Conservation (phyloP, 1,140 invertebrate species). For the Neodiprion lecontei region DNA sequence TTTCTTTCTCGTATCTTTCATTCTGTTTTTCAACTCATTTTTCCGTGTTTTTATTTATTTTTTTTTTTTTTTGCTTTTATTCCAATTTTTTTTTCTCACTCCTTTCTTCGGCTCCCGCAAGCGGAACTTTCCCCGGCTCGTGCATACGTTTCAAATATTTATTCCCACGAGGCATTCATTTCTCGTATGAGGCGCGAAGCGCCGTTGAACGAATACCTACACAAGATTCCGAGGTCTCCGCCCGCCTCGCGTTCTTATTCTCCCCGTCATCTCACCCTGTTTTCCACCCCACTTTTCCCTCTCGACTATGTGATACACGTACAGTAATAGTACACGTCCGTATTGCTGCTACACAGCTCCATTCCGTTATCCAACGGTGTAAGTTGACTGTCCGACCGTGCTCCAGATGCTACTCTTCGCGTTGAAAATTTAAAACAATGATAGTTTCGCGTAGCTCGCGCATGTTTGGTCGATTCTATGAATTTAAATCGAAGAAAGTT, state of each 20-base stretch:
- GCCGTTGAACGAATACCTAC: not conserved
- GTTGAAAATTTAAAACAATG: too few species aligned
- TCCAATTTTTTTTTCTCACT: too few species aligned
- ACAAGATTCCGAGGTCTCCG: not conserved
- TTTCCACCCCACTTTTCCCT: not conserved
- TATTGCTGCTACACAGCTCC: too few species aligned
- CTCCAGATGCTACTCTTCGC: too few species aligned
- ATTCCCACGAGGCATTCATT: not conserved
- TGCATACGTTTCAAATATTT: conserved; percentile 2
- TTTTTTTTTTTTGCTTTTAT: too few species aligned
- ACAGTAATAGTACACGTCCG: too few species aligned
- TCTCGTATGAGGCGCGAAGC: not conserved
- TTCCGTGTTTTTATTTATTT: not conserved
- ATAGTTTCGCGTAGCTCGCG: not conserved
- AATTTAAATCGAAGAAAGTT: not conserved
- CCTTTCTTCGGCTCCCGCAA: not conserved
- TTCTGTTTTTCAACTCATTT: too few species aligned
- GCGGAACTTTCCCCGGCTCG: not conserved
- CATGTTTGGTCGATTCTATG: not conserved
- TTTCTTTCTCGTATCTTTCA: too few species aligned
- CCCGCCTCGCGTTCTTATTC: not conserved
- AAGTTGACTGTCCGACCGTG: too few species aligned
- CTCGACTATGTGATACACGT: too few species aligned
- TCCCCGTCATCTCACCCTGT: not conserved
- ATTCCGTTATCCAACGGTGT: too few species aligned